Evolutionary conservation across 2,113 vertebrate species (phyloP).

Genomic region (Ciconia boyciana): DNA sequence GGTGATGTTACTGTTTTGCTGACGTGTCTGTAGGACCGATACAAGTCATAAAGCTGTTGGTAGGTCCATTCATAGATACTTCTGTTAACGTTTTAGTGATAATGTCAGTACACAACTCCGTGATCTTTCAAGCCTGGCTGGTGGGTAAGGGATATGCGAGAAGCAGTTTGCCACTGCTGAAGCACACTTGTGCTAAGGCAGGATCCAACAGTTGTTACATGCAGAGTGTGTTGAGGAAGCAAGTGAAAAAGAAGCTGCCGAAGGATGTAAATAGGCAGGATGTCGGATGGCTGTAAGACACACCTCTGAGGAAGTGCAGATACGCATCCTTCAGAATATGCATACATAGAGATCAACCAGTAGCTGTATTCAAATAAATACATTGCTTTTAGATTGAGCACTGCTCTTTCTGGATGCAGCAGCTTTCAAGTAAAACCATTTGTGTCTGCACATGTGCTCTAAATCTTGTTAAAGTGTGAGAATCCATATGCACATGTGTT

Average conservation of each 20-base stretch:
- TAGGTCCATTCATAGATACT: neutral
- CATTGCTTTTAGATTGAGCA: neutral
- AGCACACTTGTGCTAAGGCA: neutral
- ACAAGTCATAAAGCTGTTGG: neutral
- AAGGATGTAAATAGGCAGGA: neutral
- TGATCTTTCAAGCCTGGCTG: neutral
- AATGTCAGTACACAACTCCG: neutral
- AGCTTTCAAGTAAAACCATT: neutral
- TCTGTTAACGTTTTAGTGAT: neutral
- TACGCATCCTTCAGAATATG: neutral
- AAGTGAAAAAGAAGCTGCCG: neutral
- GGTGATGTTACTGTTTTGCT: neutral
- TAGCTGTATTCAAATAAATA: neutral
- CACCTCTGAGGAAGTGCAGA: neutral
- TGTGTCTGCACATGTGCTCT: neutral
- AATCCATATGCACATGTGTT: neutral
- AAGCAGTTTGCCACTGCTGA: neutral
- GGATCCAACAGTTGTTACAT: neutral
- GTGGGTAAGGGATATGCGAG: neutral
- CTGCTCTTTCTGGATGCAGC: neutral
- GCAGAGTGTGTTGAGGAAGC: neutral
- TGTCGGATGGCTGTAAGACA: neutral
- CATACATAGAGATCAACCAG: neutral
- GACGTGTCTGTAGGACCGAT: neutral
- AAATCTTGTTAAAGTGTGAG: neutral